Evolutionary conservation across 2,888 invertebrate genomes (phyloP), one percentile per base, ranked within the genome.

Genomic region (Pyrrhosoma nymphula): DNA sequence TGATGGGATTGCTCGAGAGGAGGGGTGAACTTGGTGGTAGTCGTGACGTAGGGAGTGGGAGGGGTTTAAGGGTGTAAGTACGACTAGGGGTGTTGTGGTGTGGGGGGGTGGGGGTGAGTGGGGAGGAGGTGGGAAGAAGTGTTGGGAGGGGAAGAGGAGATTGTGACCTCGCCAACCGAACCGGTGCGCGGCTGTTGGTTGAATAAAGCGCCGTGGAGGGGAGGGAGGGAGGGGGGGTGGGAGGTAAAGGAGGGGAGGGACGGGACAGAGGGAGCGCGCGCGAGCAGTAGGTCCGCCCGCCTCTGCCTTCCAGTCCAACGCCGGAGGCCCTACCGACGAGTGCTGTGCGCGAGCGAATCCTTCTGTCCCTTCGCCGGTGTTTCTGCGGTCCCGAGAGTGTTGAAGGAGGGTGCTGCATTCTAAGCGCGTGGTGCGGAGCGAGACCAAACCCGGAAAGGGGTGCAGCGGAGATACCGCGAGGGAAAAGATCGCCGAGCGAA

Each of bases 121-220:
- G 8, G 47, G 47, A 8, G 47, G 2, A 8, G 47, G 47, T 47
- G 47, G 8, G 47, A 47, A 2, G 47, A 47, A 47, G 47, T 20
- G 12, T 55, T 26, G 8, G n/a, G 55, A 10, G 56, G 56, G 55
- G 10, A 14, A 26, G 6, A 20, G 20, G 56, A 89, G 26, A 47
- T 56, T 89, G 47, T n/a, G 89, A n/a, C 89, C 55, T 55, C 89
- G 47, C 89, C 89, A 55, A 55, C n/a, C 89, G 55, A 89, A 56
- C 55, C 89, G 47, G 55, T 47, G 89, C 89, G 47, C 89, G 47
- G 55, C 89, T n/a, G 89, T 56, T 89, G 89, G 56, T 89, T 89
- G 89, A 55, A 47, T 56, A 56, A 55, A 14, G 89, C 47, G 47
- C 47, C n/a, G 55, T 14, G 16, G 89, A 89, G 56, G 56, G 89